phyloP scores from a whole-genome alignment of 2,113 vertebrate genomes.

The Alethe diademata region DNA sequence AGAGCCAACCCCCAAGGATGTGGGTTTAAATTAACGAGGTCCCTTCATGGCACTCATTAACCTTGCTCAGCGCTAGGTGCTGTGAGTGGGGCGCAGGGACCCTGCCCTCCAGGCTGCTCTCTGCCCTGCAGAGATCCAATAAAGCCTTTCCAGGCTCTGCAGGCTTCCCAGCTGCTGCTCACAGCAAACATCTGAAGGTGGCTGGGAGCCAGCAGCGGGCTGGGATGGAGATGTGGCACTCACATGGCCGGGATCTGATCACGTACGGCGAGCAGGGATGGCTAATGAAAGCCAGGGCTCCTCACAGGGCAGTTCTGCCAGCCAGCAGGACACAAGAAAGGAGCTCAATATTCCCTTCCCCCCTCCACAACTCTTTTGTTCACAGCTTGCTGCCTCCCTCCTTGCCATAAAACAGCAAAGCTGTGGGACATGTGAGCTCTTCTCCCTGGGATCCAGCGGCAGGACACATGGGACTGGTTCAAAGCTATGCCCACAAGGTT shows the following conservation, averaged over 20 bases:
- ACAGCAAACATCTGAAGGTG: not conserved
- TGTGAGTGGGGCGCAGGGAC: fast-evolving
- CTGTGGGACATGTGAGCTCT: not conserved
- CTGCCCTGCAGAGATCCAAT: fast-evolving
- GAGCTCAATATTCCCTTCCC: not conserved
- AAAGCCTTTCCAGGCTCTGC: not conserved
- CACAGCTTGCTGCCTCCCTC: not conserved
- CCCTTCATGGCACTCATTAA: not conserved
- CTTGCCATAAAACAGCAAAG: not conserved
- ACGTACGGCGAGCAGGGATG: not conserved
- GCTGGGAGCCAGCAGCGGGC: not conserved
- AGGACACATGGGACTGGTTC: not conserved
- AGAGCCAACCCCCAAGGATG: fast-evolving
- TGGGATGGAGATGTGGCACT: not conserved
- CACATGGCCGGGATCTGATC: not conserved
- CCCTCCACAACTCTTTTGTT: not conserved
- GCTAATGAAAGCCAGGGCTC: not conserved
- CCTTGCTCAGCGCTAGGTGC: not conserved
- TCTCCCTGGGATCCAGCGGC: not conserved
- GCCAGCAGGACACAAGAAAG: not conserved
- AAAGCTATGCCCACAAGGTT: not conserved
- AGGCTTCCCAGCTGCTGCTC: not conserved
- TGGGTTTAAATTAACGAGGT: not conserved
- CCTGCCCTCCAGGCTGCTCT: not conserved
- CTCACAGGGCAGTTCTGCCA: not conserved